Conservation (phyloP, 2,888 invertebrate species). For the Nephrotoma guestfalica region DNA sequence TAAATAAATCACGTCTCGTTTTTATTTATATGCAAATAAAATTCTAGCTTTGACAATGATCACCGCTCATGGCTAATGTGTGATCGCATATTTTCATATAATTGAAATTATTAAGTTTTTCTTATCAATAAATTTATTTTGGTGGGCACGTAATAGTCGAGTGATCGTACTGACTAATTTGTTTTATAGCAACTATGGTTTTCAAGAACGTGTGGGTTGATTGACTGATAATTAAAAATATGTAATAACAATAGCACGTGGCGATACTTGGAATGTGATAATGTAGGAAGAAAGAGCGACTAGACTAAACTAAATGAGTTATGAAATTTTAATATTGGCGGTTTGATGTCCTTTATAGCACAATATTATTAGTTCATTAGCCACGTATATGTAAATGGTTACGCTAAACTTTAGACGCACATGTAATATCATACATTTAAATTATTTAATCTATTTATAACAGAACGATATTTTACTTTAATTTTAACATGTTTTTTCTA, state of each 20-base stretch:
- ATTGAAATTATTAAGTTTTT: too few species aligned
- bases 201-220: neutral
- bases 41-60: neutral
- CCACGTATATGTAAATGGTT: neutral
- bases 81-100: neutral
- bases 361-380: neutral
- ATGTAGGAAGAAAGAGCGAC: too few species aligned
- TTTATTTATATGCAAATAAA: neutral
- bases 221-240: neutral
- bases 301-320: neutral
- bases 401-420: neutral
- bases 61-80: neutral
- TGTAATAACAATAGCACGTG: neutral
- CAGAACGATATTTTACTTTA: neutral
- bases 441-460: neutral
- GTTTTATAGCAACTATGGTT: neutral
- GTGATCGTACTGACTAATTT: neutral
- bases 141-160: neutral
- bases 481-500: neutral
- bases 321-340: neutral
- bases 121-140: neutral
- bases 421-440: neutral
- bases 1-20: neutral
- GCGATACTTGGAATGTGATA: neutral
- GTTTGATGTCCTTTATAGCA: neutral